Conservation (phyloP, 2,797 vertebrate genomes). For the Malacoraja senta region DNA sequence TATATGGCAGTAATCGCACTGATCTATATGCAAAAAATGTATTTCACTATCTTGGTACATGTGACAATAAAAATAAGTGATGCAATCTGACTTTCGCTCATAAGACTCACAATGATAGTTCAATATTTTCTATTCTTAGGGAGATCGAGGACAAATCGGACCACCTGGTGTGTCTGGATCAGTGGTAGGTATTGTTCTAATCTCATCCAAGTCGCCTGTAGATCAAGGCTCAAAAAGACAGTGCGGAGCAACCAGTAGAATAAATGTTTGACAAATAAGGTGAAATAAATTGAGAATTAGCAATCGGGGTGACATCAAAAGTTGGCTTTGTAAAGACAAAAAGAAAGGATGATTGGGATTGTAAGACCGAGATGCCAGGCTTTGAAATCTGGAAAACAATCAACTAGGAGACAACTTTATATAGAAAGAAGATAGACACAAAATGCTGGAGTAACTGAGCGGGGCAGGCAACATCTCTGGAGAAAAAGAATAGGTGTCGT, state of each 20-base stretch:
- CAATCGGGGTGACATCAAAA: neutral
- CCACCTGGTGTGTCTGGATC: neutral
- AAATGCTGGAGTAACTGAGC: no score
- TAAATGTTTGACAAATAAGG: neutral
- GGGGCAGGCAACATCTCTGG: no score
- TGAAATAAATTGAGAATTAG: neutral
- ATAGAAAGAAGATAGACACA: neutral
- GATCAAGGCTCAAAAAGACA: no score
- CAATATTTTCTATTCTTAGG: conserved; percentile 18
- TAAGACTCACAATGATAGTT: neutral
- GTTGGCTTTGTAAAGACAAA: neutral
- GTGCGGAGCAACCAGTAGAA: no score
- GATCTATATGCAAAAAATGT: no score
- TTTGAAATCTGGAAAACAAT: neutral
- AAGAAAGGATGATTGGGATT: neutral
- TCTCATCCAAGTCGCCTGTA: neutral
- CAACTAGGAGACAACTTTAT: neutral
- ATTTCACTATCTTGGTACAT: no score
- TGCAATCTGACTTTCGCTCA: neutral
- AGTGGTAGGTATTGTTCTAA: neutral
- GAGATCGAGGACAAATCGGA: neutral
- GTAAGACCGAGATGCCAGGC: neutral
- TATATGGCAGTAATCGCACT: no score
- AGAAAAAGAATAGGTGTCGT: no score
- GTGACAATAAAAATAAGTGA: neutral